Base-by-base conservation (phyloP, 2,888 invertebrate genomes). In the Xylophagus ater region DNA sequence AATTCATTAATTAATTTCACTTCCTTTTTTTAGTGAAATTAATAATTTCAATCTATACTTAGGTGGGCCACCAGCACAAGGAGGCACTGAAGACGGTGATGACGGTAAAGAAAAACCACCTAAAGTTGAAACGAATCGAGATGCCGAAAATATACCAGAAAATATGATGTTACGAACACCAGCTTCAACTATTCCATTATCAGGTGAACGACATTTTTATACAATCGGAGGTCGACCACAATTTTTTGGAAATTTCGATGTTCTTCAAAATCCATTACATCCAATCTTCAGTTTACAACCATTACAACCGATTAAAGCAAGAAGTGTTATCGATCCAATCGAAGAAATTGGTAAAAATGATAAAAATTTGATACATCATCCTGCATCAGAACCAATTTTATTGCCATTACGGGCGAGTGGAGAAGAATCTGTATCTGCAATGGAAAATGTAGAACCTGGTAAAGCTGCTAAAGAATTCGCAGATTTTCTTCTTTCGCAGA, bases 191-290 rank as follows among this genome's bases (percentile, higher is more conserved):
- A 10, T 26, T 7, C 38, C 34, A n/a, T 3, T 34, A 9, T 34
- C 37, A 1, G 17, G 17, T 5, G 74, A 73, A 3, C 72, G 73
- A 47, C 58, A 72, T 42, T 72, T 72, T 45, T 76, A 72, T 55
- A 69, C 74, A 19, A 64, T 76, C 0, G 72, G 74, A 47, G 74
- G 62, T 49, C 69, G 62, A 42, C 65, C 66, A 2, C 62, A 70
- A 25, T 70, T 65, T 49, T 60, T 51, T 33, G 58, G 55, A 17
- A 53, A 52, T 25, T 48, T 51, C 28, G 51, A 52, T 31, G 38
- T 49, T 9, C 41, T 53, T 14, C 49, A 47, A 13, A 40, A 46
- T 15, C 47, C 51, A 2, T 15, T 44, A 8, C 47, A 44, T 39
- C 52, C 53, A 15, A 13, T 54, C 12, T 49, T 49, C 25, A 45